Conservation (phyloP, 2,797 vertebrate genomes). For the Phrynocephalus guinanensis region DNA sequence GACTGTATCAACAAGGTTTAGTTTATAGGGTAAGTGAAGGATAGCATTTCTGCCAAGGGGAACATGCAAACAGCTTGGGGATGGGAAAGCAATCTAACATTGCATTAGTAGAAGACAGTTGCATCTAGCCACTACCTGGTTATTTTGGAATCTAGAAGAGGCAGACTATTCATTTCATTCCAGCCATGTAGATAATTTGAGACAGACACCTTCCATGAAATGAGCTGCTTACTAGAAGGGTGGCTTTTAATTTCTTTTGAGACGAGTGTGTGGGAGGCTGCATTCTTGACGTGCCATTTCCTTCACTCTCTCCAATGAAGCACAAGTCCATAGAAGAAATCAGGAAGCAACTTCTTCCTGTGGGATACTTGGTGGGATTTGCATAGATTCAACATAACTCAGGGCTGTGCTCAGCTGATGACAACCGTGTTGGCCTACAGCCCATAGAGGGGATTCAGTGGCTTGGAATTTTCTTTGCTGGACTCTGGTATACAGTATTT, state of each 20-base stretch:
- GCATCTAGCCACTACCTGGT: background rate
- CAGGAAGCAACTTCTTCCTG: background rate
- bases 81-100: background rate
- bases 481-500: background rate
- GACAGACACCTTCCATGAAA: background rate
- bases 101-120: background rate
- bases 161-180: background rate
- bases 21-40: background rate
- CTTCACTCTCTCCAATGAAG: background rate
- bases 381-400: slow-evolving; percentile 41
- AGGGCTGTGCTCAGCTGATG: slow-evolving; percentile 21
- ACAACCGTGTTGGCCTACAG: slow-evolving; percentile 10
- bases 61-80: background rate
- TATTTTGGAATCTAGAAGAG: background rate
- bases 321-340: slow-evolving; percentile 18
- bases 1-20: background rate
- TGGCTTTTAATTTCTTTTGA: background rate
- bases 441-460: background rate
- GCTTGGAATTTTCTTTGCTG: background rate
- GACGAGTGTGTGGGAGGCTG: background rate
- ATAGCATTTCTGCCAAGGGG: background rate
- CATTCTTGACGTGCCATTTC: background rate
- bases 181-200: background rate
- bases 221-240: background rate
- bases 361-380: slow-evolving; percentile 30